These are phyloP conservation scores for Epizoanthus rinbou DNA, from an alignment of 92 coral and sea anemone genomes.

Conservation along the genomic window DNA sequence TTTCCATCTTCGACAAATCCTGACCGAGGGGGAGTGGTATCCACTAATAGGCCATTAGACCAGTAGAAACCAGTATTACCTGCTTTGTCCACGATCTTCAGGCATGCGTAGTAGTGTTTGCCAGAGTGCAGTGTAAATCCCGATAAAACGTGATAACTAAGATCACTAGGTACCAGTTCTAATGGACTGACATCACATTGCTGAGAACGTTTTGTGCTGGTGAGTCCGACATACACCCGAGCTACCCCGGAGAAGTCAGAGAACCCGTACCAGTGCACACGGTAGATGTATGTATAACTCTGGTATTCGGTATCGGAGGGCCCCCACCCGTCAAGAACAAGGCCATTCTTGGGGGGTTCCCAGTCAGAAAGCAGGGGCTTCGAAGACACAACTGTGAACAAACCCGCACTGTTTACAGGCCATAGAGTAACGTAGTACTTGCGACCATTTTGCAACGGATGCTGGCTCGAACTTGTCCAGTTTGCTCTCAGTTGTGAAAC, in stretches of 20 bases:
- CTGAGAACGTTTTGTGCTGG: conserved; percentile 49
- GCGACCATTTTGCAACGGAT: conserved; percentile 66
- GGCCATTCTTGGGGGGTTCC: conserved; percentile 77
- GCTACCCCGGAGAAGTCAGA: conserved; percentile 84
- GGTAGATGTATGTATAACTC: conserved; percentile 75
- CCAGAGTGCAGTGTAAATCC: conserved; percentile 82
- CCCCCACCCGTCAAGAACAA: conserved; percentile 96
- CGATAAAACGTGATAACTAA: conserved; percentile 64
- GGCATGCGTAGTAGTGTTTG: conserved; percentile 74
- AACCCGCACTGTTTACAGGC: conserved; percentile 79
- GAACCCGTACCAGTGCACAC: conserved; percentile 94
- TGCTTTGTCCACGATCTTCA: conserved; percentile 83
- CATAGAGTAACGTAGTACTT: conserved; percentile 80
- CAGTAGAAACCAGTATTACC: conserved; percentile 74
- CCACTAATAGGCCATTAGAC: conserved; percentile 82
- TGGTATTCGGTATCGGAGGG: conserved; percentile 77
- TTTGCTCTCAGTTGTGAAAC: conserved; percentile 62
- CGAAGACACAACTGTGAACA: conserved; percentile 74
- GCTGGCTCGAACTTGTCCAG: conserved; percentile 75
- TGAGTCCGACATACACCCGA: conserved; percentile 69
- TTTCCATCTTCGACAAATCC: conserved; percentile 82
- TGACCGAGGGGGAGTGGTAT: conserved; percentile 76
- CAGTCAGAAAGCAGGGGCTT: conserved; percentile 76
- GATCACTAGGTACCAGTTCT: conserved; percentile 59
- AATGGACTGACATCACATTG: conserved; percentile 70